A percentile compares a stretch with the other conserved stretches of the same genome.
These are phyloP conservation scores for Hypanus sabinus DNA, from an alignment of 2,113 vertebrate genomes.

Conservation along the genomic window DNA sequence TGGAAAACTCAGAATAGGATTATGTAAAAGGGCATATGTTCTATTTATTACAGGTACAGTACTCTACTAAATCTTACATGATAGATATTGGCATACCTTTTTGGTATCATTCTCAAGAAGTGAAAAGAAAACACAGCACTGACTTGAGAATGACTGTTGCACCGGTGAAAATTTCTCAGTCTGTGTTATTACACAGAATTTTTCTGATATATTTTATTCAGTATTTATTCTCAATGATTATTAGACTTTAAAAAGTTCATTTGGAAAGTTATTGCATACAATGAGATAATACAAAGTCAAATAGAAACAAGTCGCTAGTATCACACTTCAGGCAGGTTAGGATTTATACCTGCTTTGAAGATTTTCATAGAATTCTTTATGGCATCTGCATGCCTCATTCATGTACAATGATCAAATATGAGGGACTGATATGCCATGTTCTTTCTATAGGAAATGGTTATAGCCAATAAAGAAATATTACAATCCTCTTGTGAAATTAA, in stretches of 20 bases:
- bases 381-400: not conserved
- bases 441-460: not conserved
- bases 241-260: no score
- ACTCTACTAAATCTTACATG: not conserved
- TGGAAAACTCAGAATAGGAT: not conserved
- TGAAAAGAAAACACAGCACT: not conserved
- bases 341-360: not conserved
- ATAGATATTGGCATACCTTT: not conserved
- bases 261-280: no score
- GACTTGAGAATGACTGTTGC: not conserved
- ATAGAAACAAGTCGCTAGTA: not conserved
- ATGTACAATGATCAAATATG: not conserved
- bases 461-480: not conserved
- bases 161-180: not conserved
- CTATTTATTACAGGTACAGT: not conserved
- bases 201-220: no score
- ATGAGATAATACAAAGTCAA: no score
- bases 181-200: no score
- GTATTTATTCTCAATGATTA: no score
- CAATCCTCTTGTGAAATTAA: not conserved
- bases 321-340: not conserved
- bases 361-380: not conserved
- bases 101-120: not conserved
- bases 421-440: not conserved
- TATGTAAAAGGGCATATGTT: not conserved